phyloP scores from a whole-genome alignment of 2,113 vertebrate species.

The Tringa solitaria region DNA sequence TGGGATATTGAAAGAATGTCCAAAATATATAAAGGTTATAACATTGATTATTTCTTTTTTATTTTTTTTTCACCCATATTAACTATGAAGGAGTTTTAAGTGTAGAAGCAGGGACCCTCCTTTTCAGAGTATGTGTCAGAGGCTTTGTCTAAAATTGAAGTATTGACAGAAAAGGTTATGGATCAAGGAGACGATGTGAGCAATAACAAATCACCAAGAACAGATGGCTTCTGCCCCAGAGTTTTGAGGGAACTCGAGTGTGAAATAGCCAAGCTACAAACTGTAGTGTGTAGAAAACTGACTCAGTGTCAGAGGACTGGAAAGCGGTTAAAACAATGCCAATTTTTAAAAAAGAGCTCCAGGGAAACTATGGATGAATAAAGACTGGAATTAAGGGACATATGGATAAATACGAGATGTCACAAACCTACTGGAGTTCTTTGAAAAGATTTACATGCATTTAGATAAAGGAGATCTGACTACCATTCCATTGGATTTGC shows the following conservation, averaged over 20 bases:
- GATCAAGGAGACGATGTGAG: neutral
- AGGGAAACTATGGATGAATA: neutral
- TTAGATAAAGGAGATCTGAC: neutral
- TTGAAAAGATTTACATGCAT: neutral
- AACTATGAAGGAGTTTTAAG: neutral
- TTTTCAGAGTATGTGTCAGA: neutral
- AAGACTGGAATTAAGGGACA: neutral
- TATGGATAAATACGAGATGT: neutral
- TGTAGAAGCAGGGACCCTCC: neutral
- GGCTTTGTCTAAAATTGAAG: neutral
- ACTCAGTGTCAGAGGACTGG: neutral
- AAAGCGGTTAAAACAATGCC: neutral
- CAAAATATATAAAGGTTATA: neutral
- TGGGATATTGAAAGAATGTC: neutral
- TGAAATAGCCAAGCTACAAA: conserved; percentile 9
- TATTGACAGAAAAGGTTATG: neutral
- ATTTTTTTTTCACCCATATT: neutral
- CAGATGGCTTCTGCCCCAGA: conserved; percentile 1
- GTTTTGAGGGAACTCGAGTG: neutral
- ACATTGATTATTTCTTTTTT: neutral
- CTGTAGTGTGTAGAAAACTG: neutral
- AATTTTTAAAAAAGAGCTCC: neutral
- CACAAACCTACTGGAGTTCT: neutral
- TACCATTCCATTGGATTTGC: neutral
- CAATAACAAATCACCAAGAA: neutral